A percentile compares a stretch with the other conserved stretches of the same genome.
These are phyloP conservation scores for Florisuga fusca DNA, from an alignment of 2,797 vertebrate genomes.

Conservation along the genomic window DNA sequence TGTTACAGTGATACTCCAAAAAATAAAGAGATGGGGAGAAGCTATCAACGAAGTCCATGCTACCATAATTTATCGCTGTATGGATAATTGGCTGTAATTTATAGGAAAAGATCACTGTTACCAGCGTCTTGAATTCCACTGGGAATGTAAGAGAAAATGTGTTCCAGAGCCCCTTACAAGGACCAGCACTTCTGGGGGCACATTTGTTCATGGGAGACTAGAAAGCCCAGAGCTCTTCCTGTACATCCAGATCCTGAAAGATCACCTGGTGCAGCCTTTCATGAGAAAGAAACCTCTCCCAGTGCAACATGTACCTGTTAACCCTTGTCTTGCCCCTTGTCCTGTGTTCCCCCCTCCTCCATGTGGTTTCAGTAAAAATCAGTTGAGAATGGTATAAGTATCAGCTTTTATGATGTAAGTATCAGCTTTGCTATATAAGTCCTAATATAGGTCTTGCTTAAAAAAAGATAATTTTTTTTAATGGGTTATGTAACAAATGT, in stretches of 20 bases:
- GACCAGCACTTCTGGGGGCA: not conserved
- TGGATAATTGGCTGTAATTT: not conserved
- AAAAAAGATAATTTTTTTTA: not conserved
- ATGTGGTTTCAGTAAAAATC: not conserved
- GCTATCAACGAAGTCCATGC: not conserved
- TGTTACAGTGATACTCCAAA: not conserved
- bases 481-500: no score
- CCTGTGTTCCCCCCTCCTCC: not conserved
- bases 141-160: not conserved
- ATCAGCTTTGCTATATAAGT: not conserved
- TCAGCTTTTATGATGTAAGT: no score
- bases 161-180: not conserved
- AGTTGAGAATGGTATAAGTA: not conserved
- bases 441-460: not conserved
- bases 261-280: not conserved
- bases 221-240: not conserved
- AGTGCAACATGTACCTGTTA: not conserved
- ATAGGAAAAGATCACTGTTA: not conserved
- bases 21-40: not conserved
- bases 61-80: not conserved
- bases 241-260: not conserved
- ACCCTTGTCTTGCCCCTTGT: not conserved
- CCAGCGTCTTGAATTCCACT: not conserved
- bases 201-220: accelerated
- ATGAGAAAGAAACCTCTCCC: not conserved